Conservation (phyloP, 2,113 vertebrate genomes). For the Daphoenositta chrysoptera region DNA sequence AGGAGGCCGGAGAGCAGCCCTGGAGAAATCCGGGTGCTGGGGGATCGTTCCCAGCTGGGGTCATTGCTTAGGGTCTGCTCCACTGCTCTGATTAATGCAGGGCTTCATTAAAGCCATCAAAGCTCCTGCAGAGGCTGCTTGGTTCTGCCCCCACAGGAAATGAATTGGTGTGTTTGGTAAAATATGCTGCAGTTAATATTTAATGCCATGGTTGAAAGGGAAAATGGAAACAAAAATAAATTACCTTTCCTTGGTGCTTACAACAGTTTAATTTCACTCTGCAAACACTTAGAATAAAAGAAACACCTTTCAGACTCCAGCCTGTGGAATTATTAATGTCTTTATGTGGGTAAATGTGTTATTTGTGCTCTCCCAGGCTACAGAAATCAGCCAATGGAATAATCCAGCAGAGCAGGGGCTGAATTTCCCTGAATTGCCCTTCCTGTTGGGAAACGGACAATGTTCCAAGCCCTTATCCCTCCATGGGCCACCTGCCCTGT, state of each 20-base stretch:
- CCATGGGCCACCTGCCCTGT: neutral
- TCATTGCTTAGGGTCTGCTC: neutral
- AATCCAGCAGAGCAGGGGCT: neutral
- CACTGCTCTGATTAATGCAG: neutral
- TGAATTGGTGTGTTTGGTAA: neutral
- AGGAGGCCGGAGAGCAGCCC: neutral
- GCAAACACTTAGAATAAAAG: slow-evolving; percentile 10
- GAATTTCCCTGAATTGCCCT: neutral
- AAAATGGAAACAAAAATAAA: neutral
- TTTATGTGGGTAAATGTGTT: neutral
- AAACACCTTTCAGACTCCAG: neutral
- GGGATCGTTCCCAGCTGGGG: accelerated
- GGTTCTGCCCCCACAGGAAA: neutral
- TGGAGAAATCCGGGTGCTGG: accelerated
- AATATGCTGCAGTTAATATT: neutral
- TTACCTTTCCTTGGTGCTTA: neutral
- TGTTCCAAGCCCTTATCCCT: accelerated
- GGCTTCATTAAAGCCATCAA: accelerated
- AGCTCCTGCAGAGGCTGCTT: neutral
- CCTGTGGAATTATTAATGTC: neutral
- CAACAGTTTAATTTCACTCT: neutral
- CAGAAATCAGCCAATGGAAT: neutral
- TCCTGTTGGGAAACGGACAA: neutral
- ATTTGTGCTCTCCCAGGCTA: neutral
- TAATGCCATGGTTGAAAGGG: neutral